A percentile compares a stretch with the other conserved stretches of the same genome.
phyloP scores from a whole-genome alignment of 2,888 invertebrate genomes.

The Pseudoips prasinana region DNA sequence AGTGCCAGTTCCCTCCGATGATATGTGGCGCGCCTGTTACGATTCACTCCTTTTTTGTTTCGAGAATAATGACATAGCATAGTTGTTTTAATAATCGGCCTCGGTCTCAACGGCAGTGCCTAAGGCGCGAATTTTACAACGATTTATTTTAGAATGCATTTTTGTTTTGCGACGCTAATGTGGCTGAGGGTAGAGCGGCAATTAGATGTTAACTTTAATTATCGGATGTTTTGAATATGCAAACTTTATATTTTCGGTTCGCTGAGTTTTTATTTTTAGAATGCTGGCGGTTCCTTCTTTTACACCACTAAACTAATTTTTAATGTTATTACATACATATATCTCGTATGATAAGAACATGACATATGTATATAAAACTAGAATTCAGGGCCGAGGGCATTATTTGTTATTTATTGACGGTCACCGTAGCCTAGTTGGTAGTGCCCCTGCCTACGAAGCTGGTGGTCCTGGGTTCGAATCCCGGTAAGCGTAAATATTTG shows the following conservation, averaged over 20 bases:
- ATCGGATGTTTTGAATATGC: slow-evolving; percentile 28
- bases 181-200: slow-evolving; percentile 26
- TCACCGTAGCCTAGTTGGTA: too few species aligned
- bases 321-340: too few species aligned
- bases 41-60: slow-evolving; percentile 71
- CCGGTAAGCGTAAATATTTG: too few species aligned
- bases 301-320: too few species aligned
- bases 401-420: too few species aligned
- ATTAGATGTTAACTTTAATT: slow-evolving; percentile 30
- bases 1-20: slow-evolving; percentile 74
- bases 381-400: too few species aligned
- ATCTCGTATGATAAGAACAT: too few species aligned
- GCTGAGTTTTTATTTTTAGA: slow-evolving; percentile 24
- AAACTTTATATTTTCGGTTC: slow-evolving; percentile 23
- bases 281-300: too few species aligned
- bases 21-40: slow-evolving; percentile 75
- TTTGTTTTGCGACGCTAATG: slow-evolving; percentile 48
- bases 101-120: slow-evolving; percentile 52
- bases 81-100: slow-evolving; percentile 72
- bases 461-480: too few species aligned
- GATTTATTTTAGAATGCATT: slow-evolving; percentile 62
- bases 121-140: slow-evolving; percentile 63
- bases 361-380: too few species aligned
- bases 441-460: too few species aligned
- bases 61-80: slow-evolving; percentile 75